Conservation (phyloP, 2,113 vertebrate species). For the Sinosuthora webbiana region DNA sequence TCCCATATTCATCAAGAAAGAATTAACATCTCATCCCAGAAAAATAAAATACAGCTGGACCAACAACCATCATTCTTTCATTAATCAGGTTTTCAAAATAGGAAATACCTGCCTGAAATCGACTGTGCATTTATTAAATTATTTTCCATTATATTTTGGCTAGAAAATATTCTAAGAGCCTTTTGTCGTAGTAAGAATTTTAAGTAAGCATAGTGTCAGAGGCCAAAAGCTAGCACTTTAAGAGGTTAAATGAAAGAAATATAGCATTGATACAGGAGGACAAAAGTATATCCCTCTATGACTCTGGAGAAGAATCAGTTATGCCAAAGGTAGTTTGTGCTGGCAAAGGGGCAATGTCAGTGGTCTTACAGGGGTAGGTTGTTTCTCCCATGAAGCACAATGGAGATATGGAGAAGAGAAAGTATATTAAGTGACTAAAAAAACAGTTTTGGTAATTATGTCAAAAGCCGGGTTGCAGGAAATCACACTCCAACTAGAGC, state of each 20-base stretch:
- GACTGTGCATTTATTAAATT: not conserved
- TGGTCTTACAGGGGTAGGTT: not conserved
- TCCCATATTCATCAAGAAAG: not conserved
- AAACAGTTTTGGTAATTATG: not conserved
- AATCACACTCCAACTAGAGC: not conserved
- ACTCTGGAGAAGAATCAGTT: not conserved
- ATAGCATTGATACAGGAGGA: not conserved
- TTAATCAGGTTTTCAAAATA: not conserved
- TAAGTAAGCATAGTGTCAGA: not conserved
- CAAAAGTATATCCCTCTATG: accelerated
- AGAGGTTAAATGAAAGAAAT: not conserved
- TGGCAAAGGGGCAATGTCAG: not conserved
- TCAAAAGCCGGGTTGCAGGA: not conserved
- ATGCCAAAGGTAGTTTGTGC: not conserved
- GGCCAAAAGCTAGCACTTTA: not conserved
- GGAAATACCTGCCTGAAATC: not conserved
- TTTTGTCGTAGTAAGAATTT: not conserved
- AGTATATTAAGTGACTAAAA: not conserved
- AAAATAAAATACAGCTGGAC: not conserved
- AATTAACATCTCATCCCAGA: not conserved
- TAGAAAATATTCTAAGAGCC: not conserved
- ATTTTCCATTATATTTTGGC: not conserved
- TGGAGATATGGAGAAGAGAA: not conserved
- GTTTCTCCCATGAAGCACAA: not conserved
- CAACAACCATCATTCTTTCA: not conserved